phyloP scores from a whole-genome alignment of 2,888 invertebrate species.

The Ypsolopha sequella region DNA sequence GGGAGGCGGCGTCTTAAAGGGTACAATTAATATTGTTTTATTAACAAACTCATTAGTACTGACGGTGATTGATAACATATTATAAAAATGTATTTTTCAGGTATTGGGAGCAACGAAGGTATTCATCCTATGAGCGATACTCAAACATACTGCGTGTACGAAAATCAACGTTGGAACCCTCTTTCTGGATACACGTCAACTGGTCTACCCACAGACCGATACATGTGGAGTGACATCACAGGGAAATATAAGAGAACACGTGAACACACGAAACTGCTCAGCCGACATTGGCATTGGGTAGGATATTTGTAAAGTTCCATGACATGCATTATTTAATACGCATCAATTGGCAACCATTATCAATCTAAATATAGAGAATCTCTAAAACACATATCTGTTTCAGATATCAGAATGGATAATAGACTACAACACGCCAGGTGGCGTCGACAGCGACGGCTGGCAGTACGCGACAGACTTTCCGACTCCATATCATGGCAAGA shows the following conservation, averaged over 20 bases:
- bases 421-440: constrained; percentile 91
- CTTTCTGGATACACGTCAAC: constrained; percentile 89
- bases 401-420: constrained; percentile 90
- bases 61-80: not conserved
- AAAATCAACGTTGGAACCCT: constrained; percentile 96
- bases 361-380: no score
- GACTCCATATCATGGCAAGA: constrained; percentile 85
- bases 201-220: constrained; percentile 87
- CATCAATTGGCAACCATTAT: no score
- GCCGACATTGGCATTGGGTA: constrained; percentile 92
- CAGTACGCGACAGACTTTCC: constrained; percentile 96
- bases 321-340: no score
- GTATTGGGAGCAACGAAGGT: constrained; percentile 53
- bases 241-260: constrained; percentile 87
- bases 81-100: constrained; percentile 19
- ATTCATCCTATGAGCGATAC: constrained; percentile 84
- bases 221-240: constrained; percentile 92
- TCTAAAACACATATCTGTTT: constrained; percentile 1
- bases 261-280: constrained; percentile 87
- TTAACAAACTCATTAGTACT: not conserved
- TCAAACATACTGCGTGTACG: constrained; percentile 90
- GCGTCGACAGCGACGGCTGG: constrained; percentile 94
- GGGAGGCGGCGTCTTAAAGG: constrained; percentile 86
- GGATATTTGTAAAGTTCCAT: constrained; percentile 9
- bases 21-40: constrained; percentile 24